Percentiles rank a stretch among this genome's conserved stretches.
phyloP scores from a whole-genome alignment of 2,888 invertebrate species.

The Pyrrhia umbra region DNA sequence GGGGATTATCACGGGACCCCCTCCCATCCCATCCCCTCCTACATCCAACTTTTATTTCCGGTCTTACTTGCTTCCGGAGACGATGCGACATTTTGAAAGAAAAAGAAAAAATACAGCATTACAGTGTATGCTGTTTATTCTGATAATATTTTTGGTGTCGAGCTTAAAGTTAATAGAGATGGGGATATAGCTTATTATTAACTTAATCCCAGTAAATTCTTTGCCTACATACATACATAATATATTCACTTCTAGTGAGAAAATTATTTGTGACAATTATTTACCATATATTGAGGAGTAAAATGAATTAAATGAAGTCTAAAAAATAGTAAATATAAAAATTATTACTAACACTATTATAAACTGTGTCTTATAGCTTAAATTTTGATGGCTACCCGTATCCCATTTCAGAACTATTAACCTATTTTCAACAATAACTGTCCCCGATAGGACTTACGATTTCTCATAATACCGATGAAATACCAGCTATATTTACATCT shows the following conservation, averaged over 20 bases:
- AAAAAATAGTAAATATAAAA: no score
- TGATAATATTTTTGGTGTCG: conserved; percentile 3
- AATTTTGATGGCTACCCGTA: no score
- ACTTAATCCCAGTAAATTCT: not conserved
- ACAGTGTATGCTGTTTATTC: conserved; percentile 6
- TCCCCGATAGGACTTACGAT: no score
- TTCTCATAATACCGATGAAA: not conserved
- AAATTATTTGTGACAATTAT: no score
- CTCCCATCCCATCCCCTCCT: not conserved
- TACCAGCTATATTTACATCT: conserved; percentile 11
- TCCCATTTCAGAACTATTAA: no score
- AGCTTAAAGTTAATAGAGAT: not conserved
- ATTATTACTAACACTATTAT: no score
- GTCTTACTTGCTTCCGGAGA: conserved; percentile 31
- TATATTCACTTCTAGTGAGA: no score
- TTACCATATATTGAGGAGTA: no score
- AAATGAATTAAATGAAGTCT: no score
- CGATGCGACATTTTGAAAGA: conserved; percentile 24
- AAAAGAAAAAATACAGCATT: conserved; percentile 6
- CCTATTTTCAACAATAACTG: no score
- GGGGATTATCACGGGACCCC: conserved; percentile 41
- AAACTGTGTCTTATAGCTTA: no score
- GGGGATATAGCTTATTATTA: no score
- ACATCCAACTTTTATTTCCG: conserved; percentile 59
- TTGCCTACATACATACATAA: not conserved